phyloP scores from a whole-genome alignment of 2,797 vertebrate genomes.

The Enteromius unitaeniatus region DNA sequence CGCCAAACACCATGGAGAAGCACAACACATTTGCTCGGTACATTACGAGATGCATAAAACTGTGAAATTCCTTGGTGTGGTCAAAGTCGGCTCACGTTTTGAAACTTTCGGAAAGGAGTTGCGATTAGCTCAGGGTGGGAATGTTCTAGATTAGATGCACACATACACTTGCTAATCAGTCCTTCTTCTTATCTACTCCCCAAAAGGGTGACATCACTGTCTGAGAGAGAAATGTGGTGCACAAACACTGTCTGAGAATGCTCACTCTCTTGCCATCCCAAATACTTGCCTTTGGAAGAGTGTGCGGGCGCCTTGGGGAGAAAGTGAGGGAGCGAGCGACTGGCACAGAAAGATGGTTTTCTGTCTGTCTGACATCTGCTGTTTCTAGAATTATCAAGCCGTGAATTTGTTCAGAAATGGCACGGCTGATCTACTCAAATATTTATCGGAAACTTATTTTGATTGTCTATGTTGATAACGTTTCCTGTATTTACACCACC shows the following conservation, averaged over 20 bases:
- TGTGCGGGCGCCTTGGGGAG: conserved; percentile 32
- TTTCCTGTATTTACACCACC: conserved; percentile 7
- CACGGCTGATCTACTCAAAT: conserved; percentile 39
- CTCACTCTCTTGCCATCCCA: conserved; percentile 33
- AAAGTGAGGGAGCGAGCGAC: background rate
- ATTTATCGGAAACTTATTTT: conserved; percentile 14
- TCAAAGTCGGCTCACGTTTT: conserved; percentile 22
- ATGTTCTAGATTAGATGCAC: conserved; percentile 40
- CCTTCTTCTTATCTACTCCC: conserved; percentile 57
- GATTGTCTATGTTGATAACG: background rate
- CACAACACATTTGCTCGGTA: background rate
- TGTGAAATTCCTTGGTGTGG: background rate
- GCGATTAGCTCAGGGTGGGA: conserved; percentile 35
- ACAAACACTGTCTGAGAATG: conserved; percentile 61
- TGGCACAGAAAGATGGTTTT: conserved; percentile 32
- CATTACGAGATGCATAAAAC: background rate
- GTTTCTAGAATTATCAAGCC: conserved; percentile 46
- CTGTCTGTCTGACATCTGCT: conserved; percentile 52
- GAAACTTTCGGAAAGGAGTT: conserved; percentile 15
- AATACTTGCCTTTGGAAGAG: conserved; percentile 34
- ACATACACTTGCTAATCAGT: conserved; percentile 51
- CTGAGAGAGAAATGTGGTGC: conserved; percentile 57
- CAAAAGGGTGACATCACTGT: conserved; percentile 61
- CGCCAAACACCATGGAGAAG: background rate
- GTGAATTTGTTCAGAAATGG: conserved; percentile 53